phyloP scores from a whole-genome alignment of 2,113 vertebrate genomes.

The Xenotilapia longispinis region DNA sequence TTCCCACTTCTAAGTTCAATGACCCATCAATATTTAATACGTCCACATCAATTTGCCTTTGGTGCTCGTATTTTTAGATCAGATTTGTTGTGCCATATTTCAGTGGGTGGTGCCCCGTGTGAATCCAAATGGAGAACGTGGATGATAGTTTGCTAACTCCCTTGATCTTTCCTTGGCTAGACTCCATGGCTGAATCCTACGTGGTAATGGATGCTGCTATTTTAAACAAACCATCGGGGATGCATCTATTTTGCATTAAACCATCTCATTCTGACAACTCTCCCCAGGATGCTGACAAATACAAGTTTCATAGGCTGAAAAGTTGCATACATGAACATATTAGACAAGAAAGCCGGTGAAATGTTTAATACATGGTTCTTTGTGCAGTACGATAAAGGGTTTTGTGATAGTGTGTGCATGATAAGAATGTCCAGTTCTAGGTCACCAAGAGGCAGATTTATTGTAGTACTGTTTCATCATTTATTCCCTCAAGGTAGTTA shows the following conservation, averaged over 20 bases:
- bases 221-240: slow-evolving; percentile 66
- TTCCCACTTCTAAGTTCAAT: slow-evolving; percentile 1
- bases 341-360: slow-evolving; percentile 4
- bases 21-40: slow-evolving; percentile 64
- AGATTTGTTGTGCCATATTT: slow-evolving; percentile 43
- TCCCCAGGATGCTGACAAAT: slow-evolving; percentile 53
- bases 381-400: neutral
- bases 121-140: slow-evolving; percentile 44
- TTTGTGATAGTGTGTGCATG: neutral
- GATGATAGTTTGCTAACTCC: slow-evolving; percentile 52
- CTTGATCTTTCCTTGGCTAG: slow-evolving; percentile 45
- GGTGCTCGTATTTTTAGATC: slow-evolving; percentile 56
- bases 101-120: slow-evolving; percentile 23
- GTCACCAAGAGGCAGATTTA: neutral
- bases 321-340: neutral
- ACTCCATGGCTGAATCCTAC: slow-evolving; percentile 14
- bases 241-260: slow-evolving; percentile 66
- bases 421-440: neutral
- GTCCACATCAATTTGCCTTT: slow-evolving; percentile 48
- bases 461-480: neutral
- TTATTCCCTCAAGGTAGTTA: neutral
- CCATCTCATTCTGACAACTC: slow-evolving; percentile 54
- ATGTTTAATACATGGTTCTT: neutral
- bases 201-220: slow-evolving; percentile 56
- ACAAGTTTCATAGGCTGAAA: slow-evolving; percentile 30